Evolutionary conservation across 2,888 invertebrate genomes (phyloP), one percentile per base, ranked within the genome.

Genomic region (Melinopterus prodromus): DNA sequence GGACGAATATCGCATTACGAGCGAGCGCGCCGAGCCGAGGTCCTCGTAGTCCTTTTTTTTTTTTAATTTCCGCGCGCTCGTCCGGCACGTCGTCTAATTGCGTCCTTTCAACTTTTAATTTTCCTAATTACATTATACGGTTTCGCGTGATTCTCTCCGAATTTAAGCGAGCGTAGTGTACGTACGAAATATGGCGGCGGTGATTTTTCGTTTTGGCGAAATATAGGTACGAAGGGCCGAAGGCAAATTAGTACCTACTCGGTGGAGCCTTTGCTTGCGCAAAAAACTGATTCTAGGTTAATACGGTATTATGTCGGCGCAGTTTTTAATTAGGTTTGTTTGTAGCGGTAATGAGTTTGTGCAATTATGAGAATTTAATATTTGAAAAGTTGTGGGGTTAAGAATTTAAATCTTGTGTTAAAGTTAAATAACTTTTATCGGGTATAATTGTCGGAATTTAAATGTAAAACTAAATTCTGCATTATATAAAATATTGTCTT

Each of bases 31-130:
- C 36, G n/a, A 16, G 74, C 35, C 36, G 35, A 16, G 26, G 12
- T 1, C 53, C 9, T 53, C 12, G 7, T 53, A 12, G 71, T 35
- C 74, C 35, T 37, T 74, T 74, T 35, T 26, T 15, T 4, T n/a
- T 26, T 15, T 4, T n/a, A 74, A 74, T 74, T 74, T 74, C 37
- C 35, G 74, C n/a, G 36, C 74, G n/a, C 74, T 35, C 74, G 36
- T 35, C 12, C 36, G n/a, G 35, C 74, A 53, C 53, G 53, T 53
- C 53, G 53, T 53, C 74, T 74, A 74, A 74, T 74, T 74, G 74
- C 74, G 37, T 74, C 74, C 37, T 74, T 74, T 74, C 74, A 74
- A 74, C 74, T 74, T 74, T 74, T 74, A 74, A 74, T 74, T 74
- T 74, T 36, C 35, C 74, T 74, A 74, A 74, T 74, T 74, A 74